A percentile compares a stretch with the other conserved stretches of the same genome.
Evolutionary conservation across 2,888 invertebrate genomes (phyloP).

Genomic region (Cataglyphis rosenhaueri): DNA sequence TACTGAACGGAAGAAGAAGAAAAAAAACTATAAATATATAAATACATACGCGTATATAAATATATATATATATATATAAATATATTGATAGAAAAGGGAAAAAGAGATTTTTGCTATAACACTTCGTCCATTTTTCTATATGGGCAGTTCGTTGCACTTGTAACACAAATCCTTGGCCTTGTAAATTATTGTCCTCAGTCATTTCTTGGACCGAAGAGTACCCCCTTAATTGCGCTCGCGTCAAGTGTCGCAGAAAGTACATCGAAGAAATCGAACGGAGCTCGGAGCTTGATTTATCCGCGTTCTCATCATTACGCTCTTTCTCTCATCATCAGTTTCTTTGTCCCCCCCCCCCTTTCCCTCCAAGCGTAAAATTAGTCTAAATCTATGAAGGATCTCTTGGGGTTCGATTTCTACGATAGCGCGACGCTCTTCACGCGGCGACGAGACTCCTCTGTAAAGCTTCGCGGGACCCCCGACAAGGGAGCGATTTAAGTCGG

Average conservation of each 20-base stretch:
- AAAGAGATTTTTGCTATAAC: conserved; percentile 77
- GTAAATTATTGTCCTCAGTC: conserved; percentile 72
- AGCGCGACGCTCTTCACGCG: conserved; percentile 43
- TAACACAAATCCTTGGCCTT: conserved; percentile 75
- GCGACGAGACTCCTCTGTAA: conserved; percentile 42
- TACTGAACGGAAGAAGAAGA: conserved; percentile 55
- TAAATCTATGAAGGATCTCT: conserved; percentile 17
- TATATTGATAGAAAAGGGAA: conserved; percentile 52
- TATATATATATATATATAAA: conserved; percentile 55
- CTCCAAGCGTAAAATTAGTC: background rate
- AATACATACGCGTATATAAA: conserved; percentile 50
- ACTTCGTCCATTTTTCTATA: conserved; percentile 82
- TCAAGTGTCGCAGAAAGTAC: conserved; percentile 3
- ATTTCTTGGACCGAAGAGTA: conserved; percentile 56
- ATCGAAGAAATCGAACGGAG: conserved; percentile 48
- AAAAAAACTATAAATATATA: conserved; percentile 59
- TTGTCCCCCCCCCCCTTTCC: background rate
- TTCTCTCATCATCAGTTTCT: background rate
- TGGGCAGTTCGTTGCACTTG: conserved; percentile 78
- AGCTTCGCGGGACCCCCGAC: conserved; percentile 42
- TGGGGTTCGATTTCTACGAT: conserved; percentile 47
- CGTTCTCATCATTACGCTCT: background rate
- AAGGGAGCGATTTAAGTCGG: conserved; percentile 45
- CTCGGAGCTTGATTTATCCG: conserved; percentile 15
- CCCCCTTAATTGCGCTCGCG: background rate